phyloP scores from a whole-genome alignment of 2,113 vertebrate genomes.

The Microtus montanus region DNA sequence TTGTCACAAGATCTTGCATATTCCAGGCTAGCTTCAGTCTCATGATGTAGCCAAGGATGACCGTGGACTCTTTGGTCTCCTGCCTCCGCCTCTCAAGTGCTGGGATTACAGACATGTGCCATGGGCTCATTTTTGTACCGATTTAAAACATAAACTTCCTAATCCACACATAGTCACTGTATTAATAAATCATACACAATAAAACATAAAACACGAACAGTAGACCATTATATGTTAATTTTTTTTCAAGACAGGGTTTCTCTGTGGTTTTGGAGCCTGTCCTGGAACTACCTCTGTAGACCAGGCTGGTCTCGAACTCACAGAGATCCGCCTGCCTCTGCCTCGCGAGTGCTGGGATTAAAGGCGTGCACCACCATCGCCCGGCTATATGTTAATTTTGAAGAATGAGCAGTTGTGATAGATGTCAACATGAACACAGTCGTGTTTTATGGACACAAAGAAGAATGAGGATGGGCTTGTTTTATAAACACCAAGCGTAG shows the following conservation, averaged over 20 bases:
- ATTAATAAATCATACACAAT: not conserved
- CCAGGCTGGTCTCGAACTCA: no score
- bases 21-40: not conserved
- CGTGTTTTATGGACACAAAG: not conserved
- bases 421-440: not conserved
- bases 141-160: not conserved
- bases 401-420: not conserved
- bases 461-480: not conserved
- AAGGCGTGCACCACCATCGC: no score
- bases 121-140: not conserved
- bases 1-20: not conserved
- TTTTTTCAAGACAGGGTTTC: no score
- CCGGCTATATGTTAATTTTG: not conserved
- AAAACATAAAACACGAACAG: not conserved
- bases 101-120: not conserved
- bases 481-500: conserved; percentile 5
- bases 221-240: not conserved
- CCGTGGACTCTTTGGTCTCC: not conserved
- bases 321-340: no score
- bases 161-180: not conserved
- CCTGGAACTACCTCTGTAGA: no score
- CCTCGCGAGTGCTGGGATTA: no score
- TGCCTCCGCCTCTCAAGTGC: not conserved
- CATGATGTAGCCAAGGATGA: not conserved
- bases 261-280: no score